Evolutionary conservation across 2,113 vertebrate species (phyloP).

Genomic region (Herpetotheres cachinnans): DNA sequence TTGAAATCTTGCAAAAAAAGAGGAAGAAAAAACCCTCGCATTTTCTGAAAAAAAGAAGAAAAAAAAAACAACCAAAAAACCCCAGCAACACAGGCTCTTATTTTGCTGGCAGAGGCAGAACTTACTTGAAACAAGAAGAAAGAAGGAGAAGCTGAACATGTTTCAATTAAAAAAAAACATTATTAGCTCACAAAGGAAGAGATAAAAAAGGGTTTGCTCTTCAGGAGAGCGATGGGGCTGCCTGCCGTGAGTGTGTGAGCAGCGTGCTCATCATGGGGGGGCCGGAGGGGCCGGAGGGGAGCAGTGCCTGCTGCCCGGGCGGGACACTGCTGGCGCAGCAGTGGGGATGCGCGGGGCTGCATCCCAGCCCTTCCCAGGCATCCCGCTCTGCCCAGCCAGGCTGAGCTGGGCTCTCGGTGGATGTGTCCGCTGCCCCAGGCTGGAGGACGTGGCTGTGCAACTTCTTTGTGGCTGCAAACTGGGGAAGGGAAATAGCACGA

Average conservation of each 20-base stretch:
- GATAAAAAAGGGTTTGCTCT: neutral
- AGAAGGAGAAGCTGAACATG: neutral
- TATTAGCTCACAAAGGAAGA: slow-evolving; percentile 24
- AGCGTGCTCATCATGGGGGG: accelerated
- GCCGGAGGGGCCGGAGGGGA: accelerated
- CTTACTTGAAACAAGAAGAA: slow-evolving; percentile 46
- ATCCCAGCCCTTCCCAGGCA: too few species aligned
- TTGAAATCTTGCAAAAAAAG: slow-evolving; percentile 31
- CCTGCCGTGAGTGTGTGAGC: neutral
- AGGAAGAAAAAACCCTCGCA: neutral
- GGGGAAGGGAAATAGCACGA: accelerated
- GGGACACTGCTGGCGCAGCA: accelerated
- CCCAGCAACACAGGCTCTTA: neutral
- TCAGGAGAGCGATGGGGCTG: neutral
- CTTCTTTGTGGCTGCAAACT: neutral
- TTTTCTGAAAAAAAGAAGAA: neutral
- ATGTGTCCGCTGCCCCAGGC: neutral
- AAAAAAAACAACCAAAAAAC: neutral
- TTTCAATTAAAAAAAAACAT: slow-evolving; percentile 40
- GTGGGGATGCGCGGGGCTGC: neutral
- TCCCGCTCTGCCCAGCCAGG: neutral
- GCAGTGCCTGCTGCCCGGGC: accelerated
- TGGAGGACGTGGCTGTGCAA: neutral
- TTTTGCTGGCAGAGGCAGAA: slow-evolving; percentile 44
- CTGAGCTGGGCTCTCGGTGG: too few species aligned